Evolutionary conservation across 2,113 vertebrate species (phyloP), one percentile per base, ranked within the genome.

Genomic region (Odocoileus virginianus): DNA sequence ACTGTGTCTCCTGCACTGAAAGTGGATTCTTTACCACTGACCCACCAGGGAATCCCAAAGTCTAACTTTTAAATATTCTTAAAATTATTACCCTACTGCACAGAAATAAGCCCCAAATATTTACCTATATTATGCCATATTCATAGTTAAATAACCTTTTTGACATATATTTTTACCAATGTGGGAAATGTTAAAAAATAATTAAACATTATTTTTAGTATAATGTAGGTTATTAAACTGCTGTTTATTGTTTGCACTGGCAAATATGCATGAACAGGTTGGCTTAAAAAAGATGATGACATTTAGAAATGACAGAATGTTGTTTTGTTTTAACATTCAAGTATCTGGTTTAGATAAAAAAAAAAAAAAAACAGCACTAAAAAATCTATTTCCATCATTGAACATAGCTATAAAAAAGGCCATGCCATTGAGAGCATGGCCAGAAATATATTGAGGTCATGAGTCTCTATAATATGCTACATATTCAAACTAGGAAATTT

Each of bases 221-320:
- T 2, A 17, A 45, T 45, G 13, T 79, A 3, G 28, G 47, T 78
- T 58, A 83, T 64, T 36, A 54, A 82, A 54, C 67, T 36, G 14
- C 45, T 74, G 0, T 25, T 83, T 57, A 17, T n/a, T 79, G 2
- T 71, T 3, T 28, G 23, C 23, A 60, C 2, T 57, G 81, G 36
- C 2, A 78, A 19, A 82, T 14, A 58, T 71, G 1, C 13, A 81
- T 25, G 7, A 7, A 45, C 2, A 81, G 0, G 0, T 55, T 71
- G 0, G 0, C 4, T 78, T 83, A 12, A 84, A 76, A 85, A 61
- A 71, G 6, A 67, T 57, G 7, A 82, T 5, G 5, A 88, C 52
- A 61, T 79, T 71, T 45, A 84, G 85, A 85, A 81, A 23, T 8
- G 6, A 40, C 19, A 57, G 0, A 6, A 67, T 9, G 33, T n/a